Evolutionary conservation across 2,797 vertebrate species (phyloP).

Genomic region (Bryconaethiops microstoma): DNA sequence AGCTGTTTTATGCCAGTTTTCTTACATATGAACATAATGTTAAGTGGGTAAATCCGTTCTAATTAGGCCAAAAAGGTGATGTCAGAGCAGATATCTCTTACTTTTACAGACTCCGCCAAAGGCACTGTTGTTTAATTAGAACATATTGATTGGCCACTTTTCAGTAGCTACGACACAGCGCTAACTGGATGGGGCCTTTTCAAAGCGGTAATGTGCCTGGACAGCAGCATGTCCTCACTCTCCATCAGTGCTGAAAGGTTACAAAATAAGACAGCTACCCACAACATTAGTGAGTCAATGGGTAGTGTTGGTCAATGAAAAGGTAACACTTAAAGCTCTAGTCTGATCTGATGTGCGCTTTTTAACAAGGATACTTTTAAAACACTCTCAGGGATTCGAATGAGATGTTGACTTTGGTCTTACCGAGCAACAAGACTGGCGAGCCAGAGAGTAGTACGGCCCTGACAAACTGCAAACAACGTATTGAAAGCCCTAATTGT

Average conservation of each 20-base stretch:
- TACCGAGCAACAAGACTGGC: slow-evolving; percentile 68
- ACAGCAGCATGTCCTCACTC: slow-evolving; percentile 22
- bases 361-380: slow-evolving; percentile 48
- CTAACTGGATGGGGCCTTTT: slow-evolving; percentile 26
- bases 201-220: slow-evolving; percentile 18
- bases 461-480: slow-evolving; percentile 62
- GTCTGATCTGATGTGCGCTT: slow-evolving; percentile 50
- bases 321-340: slow-evolving; percentile 56
- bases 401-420: slow-evolving; percentile 59
- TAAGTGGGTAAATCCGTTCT: neutral
- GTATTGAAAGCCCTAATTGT: slow-evolving; percentile 65
- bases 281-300: slow-evolving; percentile 23
- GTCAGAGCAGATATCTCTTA: slow-evolving; percentile 16
- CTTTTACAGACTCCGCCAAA: slow-evolving; percentile 8
- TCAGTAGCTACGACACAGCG: slow-evolving; percentile 44
- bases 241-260: slow-evolving; percentile 37
- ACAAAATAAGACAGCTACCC: slow-evolving; percentile 23
- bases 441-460: slow-evolving; percentile 62
- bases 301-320: slow-evolving; percentile 28
- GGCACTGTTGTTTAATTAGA: slow-evolving; percentile 51
- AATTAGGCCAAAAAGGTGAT: slow-evolving; percentile 22
- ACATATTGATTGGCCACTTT: slow-evolving; percentile 52
- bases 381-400: slow-evolving; percentile 60
- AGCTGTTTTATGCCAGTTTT: neutral
- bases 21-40: neutral